These are phyloP conservation scores for Harpegnathos saltator DNA, from an alignment of 1,140 invertebrate genomes.

Conservation along the genomic window DNA sequence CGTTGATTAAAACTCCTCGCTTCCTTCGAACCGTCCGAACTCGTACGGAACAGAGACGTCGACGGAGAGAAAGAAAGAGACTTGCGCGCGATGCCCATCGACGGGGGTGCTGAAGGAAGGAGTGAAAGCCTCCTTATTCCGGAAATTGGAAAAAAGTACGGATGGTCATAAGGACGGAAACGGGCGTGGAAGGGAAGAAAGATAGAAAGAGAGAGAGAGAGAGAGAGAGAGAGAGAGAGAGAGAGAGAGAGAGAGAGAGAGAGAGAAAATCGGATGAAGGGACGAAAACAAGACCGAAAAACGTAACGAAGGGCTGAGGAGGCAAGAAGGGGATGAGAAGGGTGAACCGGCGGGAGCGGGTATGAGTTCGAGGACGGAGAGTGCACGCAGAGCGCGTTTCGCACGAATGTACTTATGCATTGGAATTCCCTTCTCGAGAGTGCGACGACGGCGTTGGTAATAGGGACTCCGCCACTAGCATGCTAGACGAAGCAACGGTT, in stretches of 20 bases:
- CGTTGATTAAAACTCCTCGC: constrained; percentile 76
- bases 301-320: background rate
- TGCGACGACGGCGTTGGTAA: constrained; percentile 35
- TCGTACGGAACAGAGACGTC: background rate
- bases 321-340: constrained; percentile 3
- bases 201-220: constrained; percentile 13
- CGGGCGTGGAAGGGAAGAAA: background rate
- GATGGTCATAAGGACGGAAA: constrained; percentile 44
- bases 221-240: constrained; percentile 8
- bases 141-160: constrained; percentile 73
- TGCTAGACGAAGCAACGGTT: constrained; percentile 56
- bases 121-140: constrained; percentile 60
- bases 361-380: constrained; percentile 41
- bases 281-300: constrained; percentile 22
- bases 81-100: constrained; percentile 16
- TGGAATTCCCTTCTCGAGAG: constrained; percentile 60
- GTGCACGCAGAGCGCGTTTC: constrained; percentile 48
- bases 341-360: background rate
- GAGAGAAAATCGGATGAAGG: constrained; percentile 9
- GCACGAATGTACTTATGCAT: constrained; percentile 66
- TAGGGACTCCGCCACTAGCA: constrained; percentile 29
- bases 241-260: constrained; percentile 14
- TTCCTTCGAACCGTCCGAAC: constrained; percentile 26
- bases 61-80: background rate
- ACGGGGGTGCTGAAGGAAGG: constrained; percentile 14